Percentiles rank a stretch among this genome's conserved stretches.
Evolutionary conservation across 2,113 vertebrate species (phyloP).

Genomic region (Oreocharis arfaki): DNA sequence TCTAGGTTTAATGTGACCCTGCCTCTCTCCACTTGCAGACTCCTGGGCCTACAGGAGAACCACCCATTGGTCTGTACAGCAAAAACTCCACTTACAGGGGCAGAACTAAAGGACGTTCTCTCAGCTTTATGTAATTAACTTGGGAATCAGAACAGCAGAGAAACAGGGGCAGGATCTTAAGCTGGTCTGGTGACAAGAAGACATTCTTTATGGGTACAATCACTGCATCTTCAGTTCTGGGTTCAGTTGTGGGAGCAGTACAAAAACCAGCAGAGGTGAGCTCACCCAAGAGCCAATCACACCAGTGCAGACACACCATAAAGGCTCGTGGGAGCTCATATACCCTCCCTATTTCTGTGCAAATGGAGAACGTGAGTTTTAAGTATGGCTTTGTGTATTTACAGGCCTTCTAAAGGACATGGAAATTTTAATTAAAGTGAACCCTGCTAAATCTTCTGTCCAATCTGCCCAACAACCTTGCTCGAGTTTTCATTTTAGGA

Average conservation of each 20-base stretch:
- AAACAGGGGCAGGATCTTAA: neutral
- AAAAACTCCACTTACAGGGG: neutral
- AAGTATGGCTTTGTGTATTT: neutral
- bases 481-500: neutral
- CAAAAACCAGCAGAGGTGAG: neutral
- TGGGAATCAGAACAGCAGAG: neutral
- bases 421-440: neutral
- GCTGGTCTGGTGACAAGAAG: neutral
- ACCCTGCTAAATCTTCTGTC: neutral
- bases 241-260: neutral
- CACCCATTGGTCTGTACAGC: neutral
- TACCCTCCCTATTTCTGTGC: neutral
- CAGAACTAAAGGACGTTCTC: neutral
- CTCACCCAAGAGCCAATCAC: neutral
- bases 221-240: neutral
- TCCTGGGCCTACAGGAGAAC: neutral
- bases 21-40: neutral
- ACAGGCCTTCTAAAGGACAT: neutral
- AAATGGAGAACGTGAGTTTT: neutral
- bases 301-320: neutral
- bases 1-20: neutral
- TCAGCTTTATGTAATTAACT: neutral
- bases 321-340: fast-evolving
- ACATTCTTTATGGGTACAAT: neutral
- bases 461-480: neutral